Evolutionary conservation across 2,888 invertebrate genomes (phyloP).

Genomic region (Lepidocyrtoides sp.): DNA sequence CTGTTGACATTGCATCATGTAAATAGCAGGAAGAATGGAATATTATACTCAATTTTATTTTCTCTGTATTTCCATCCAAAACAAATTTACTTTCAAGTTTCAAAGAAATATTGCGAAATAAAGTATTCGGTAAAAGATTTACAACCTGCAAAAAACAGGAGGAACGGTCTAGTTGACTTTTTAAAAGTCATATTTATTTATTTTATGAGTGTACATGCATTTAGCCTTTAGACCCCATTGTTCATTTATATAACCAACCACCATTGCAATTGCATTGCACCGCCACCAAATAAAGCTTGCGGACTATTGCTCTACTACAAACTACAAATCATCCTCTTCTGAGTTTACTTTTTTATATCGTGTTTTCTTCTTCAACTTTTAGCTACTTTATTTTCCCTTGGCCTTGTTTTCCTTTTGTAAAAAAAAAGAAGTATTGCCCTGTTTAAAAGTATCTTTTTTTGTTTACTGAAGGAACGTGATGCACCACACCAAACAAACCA

Average conservation of each 20-base stretch:
- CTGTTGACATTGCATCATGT: constrained; percentile 16
- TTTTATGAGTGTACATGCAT: constrained; percentile 6
- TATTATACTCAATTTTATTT: too few relatives aligned
- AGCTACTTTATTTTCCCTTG: background rate
- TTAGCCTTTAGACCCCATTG: constrained; percentile 27
- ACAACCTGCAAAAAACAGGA: background rate
- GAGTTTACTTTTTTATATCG: too few relatives aligned
- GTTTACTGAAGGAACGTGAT: background rate
- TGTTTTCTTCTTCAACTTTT: too few relatives aligned
- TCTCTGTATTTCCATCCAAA: too few relatives aligned
- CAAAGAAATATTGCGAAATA: too few relatives aligned
- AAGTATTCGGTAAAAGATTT: background rate
- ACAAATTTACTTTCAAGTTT: too few relatives aligned
- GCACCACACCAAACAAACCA: background rate
- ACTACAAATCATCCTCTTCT: background rate
- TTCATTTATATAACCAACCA: background rate
- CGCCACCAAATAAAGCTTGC: background rate
- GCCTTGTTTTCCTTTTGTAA: background rate
- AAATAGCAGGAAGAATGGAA: too few relatives aligned
- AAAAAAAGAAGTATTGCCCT: background rate
- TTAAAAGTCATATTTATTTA: constrained; percentile 12
- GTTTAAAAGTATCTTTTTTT: background rate
- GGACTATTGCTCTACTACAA: background rate
- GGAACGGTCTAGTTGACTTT: constrained; percentile 29
- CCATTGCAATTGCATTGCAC: background rate